Percentiles rank a stretch among this genome's conserved stretches.
phyloP scores from a whole-genome alignment of 2,888 invertebrate genomes.

The Tribolium freemani region DNA sequence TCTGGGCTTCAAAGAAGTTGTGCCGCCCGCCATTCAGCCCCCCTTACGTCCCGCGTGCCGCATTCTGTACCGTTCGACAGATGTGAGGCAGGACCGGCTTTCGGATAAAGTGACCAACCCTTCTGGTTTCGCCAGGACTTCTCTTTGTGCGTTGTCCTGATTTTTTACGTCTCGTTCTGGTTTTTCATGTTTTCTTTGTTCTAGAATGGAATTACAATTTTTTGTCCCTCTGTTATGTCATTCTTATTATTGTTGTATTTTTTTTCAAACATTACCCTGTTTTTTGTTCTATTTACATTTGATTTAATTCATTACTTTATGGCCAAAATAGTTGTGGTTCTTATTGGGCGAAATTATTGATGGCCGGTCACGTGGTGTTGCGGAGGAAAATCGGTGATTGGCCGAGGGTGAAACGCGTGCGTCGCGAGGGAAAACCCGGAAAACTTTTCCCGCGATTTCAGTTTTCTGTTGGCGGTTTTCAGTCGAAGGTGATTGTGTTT shows the following conservation, averaged over 20 bases:
- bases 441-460: slow-evolving; percentile 24
- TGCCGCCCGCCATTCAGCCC: slow-evolving; percentile 59
- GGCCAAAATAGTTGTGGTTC: no score
- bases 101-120: neutral
- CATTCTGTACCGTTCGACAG: slow-evolving; percentile 45
- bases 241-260: no score
- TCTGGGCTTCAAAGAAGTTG: slow-evolving; percentile 60
- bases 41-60: slow-evolving; percentile 44
- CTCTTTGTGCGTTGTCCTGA: no score
- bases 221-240: no score
- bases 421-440: neutral
- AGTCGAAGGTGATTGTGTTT: neutral
- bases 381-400: neutral
- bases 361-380: neutral
- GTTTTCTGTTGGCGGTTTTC: neutral
- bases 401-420: neutral
- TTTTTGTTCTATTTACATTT: no score
- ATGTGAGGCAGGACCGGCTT: slow-evolving; percentile 17
- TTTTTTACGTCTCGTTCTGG: no score
- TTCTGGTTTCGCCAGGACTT: neutral
- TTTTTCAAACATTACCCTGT: no score
- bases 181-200: neutral
- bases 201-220: no score
- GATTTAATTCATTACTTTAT: no score
- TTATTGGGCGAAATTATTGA: no score